Evolutionary conservation across 1,140 invertebrate species (phyloP), one percentile per base, ranked within the genome.

Genomic region (Aphelenchoides fujianensis): DNA sequence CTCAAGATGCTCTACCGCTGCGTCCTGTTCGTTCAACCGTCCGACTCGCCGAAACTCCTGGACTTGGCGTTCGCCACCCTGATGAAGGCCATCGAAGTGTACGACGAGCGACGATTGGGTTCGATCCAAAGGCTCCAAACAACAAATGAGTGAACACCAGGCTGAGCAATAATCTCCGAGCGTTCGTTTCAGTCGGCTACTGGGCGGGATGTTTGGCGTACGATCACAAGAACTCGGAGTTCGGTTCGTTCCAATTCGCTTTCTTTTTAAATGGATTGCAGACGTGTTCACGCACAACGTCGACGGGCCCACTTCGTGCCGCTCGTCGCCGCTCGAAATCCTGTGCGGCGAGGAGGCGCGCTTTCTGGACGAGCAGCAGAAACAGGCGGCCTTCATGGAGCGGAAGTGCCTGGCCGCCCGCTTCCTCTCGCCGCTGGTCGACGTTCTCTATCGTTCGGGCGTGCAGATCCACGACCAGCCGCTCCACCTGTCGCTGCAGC

Each of bases 261-360:
- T 61, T 2, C n/a, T 62, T 68, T 68, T 68, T 1, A 30, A 54
- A 73, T 19, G 12, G 5, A 28, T 69, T 77, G 72, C 53, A 79
- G 77, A 79, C 54, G 75, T 79, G 16, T 79, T 78, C 68, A 27
- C 54, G n/a, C 71, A 76, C 30, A 35, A 63, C 41, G 71, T 79
- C 12, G 63, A 79, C 37, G 75, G 79, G 30, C 52, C 53, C 0
- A 52, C 57, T 12, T 73, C 77, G 0, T 48, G 35, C 9, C 19
- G n/a, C 0, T 9, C 70, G 7, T 41, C 27, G 1, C 55, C 78
- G 3, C 53, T 61, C 9, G 77, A 78, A 64, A 9, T 71, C 19
- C 19, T 79, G 23, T 81, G 79, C 53, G 77, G 78, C 2, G 76
- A 69, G 28, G 78, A 80, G 53, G 52, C 80, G n/a, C 55, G 74